Base-by-base conservation (phyloP, 2,113 vertebrate species). In the Perca fluviatilis region DNA sequence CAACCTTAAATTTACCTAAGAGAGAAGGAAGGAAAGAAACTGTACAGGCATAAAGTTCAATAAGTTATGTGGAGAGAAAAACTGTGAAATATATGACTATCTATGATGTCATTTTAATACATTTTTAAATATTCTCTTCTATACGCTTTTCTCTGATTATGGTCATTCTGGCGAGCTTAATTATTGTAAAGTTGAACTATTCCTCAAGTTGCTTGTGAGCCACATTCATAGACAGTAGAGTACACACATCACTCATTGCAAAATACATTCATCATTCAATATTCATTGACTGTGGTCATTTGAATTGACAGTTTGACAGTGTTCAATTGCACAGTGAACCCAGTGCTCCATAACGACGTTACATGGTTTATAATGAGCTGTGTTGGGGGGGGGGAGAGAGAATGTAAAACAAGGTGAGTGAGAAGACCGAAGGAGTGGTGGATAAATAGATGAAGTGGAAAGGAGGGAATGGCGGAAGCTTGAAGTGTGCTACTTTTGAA, bases 401-500 rank as follows among this genome's bases (percentile, higher is more conserved):
- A 74, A 80, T 86, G 50, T 84, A 63, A 82, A 80, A 85, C 56
- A 80, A 85, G 79, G 58, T 69, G 85, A 79, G 79, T 33, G 60
- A 70, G 80, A 75, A 43, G 27, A 77, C 43, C 12, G 47, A 16
- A 33, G 47, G 33, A 70, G 58, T 30, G 56, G 75, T 67, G 82
- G 79, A 86, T 85, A 79, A 79, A 79, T 74, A 71, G 77, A 79
- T 46, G 66, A 75, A 54, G 74, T 63, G 62, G 67, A 60, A 74
- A 82, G 15, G 67, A 81, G 50, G 40, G 40, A 53, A 79, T 64
- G 79, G 64, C 15, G 8, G 27, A 81, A 79, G 61, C 63, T 67
- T 74, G 88, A 89, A 89, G 82, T 85, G 85, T 87, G 83, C 81
- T 87, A 89, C 84, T 84, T 93, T 94, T 92, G 91, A 92, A 92